Conservation (phyloP, 2,113 vertebrate genomes). For the Actinemys pallida region DNA sequence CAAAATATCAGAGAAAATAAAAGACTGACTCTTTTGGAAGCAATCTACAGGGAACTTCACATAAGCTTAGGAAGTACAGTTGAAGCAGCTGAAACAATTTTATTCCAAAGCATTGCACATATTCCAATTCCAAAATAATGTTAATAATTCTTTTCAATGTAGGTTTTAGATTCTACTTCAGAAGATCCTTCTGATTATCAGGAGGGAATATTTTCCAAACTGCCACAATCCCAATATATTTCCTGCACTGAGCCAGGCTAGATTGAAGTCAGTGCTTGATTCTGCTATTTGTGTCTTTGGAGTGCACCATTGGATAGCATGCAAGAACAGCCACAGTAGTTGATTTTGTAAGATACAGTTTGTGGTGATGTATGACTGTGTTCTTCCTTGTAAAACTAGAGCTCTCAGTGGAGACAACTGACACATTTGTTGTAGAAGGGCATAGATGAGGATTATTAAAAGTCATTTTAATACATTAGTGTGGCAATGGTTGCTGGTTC, state of each 20-base stretch:
- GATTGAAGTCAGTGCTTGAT: background rate
- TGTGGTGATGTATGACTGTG: background rate
- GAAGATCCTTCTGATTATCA: slow-evolving; percentile 39
- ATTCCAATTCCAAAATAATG: slow-evolving; percentile 19
- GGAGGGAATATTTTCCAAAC: background rate
- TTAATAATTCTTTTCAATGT: slow-evolving; percentile 63
- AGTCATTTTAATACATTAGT: background rate
- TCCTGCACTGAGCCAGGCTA: background rate
- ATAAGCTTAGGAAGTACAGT: background rate
- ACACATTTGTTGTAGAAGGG: background rate
- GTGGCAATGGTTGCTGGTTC: background rate
- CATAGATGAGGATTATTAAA: background rate
- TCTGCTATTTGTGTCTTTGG: background rate
- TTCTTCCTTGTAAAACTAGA: background rate
- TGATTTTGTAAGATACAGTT: background rate
- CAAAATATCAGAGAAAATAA: slow-evolving; percentile 44
- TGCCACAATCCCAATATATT: background rate
- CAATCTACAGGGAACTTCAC: background rate
- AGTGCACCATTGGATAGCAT: background rate
- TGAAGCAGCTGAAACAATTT: slow-evolving; percentile 2
- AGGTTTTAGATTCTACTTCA: slow-evolving; percentile 53
- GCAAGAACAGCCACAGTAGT: background rate
- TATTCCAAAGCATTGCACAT: background rate
- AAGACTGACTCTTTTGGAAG: slow-evolving; percentile 45
- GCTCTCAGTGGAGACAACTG: background rate